phyloP scores from a whole-genome alignment of 2,888 invertebrate genomes.

The Andrena haemorrhoa region DNA sequence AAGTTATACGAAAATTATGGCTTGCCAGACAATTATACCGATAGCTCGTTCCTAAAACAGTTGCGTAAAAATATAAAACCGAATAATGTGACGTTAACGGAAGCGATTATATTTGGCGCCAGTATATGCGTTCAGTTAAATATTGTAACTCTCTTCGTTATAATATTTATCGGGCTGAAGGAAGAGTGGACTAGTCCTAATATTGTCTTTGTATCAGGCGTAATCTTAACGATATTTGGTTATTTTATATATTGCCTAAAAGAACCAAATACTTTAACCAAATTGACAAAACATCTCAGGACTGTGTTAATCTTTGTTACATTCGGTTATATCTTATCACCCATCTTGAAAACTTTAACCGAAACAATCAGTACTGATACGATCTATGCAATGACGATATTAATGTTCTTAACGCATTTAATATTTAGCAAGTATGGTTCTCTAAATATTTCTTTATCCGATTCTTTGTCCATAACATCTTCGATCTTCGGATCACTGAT shows the following conservation, averaged over 20 bases:
- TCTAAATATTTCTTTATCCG: constrained; percentile 94
- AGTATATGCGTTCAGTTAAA: constrained; percentile 93
- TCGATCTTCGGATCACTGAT: constrained; percentile 98
- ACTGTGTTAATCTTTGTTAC: constrained; percentile 93
- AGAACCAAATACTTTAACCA: constrained; percentile 67
- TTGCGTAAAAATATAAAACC: constrained; percentile 93
- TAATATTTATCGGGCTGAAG: constrained; percentile 91
- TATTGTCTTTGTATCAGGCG: constrained; percentile 87
- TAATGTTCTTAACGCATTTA: constrained; percentile 95
- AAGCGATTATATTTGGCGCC: constrained; percentile 91
- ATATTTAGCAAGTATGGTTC: constrained; percentile 97
- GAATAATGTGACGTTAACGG: constrained; percentile 89
- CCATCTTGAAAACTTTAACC: constrained; percentile 96
- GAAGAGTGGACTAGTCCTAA: constrained; percentile 89
- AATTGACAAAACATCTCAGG: constrained; percentile 88
- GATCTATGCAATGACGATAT: constrained; percentile 96
- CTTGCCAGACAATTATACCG: constrained; percentile 97
- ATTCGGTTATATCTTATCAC: constrained; percentile 95
- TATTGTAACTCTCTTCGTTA: constrained; percentile 90
- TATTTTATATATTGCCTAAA: constrained; percentile 87
- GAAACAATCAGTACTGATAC: constrained; percentile 99
- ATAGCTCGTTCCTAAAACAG: constrained; percentile 93
- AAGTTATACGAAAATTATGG: constrained; percentile 95
- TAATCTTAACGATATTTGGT: constrained; percentile 87
- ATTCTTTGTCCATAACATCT: constrained; percentile 96